Percentiles rank a stretch among this genome's conserved stretches.
phyloP scores from a whole-genome alignment of 2,113 vertebrate genomes.

The Laticauda colubrina region DNA sequence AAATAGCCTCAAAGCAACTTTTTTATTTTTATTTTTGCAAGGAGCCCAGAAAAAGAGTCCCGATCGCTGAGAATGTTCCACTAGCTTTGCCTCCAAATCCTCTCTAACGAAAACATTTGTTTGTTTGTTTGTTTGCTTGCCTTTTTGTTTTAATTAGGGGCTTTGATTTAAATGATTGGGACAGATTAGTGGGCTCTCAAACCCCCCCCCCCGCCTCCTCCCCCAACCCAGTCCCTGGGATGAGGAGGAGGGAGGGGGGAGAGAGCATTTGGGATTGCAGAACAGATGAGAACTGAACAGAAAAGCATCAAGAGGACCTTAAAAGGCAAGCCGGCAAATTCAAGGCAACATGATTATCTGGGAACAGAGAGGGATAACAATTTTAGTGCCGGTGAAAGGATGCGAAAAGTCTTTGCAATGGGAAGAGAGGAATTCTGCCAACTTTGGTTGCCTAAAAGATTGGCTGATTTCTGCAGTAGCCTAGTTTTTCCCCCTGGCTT shows the following conservation, averaged over 20 bases:
- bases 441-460: conserved; percentile 14
- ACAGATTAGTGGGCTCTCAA: neutral
- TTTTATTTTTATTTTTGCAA: conserved; percentile 1
- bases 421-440: neutral
- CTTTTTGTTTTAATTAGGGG: conserved; percentile 16
- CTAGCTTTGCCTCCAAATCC: neutral
- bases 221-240: too few relatives aligned
- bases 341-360: conserved; percentile 22
- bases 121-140: neutral
- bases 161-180: conserved; percentile 32
- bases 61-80: conserved; percentile 14
- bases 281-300: neutral
- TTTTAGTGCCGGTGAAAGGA: conserved; percentile 5
- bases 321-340: conserved; percentile 30
- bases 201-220: rapidly evolving
- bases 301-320: conserved; percentile 21
- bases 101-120: conserved; percentile 14
- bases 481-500: too few relatives aligned
- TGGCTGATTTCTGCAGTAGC: neutral
- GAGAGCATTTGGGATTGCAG: conserved; percentile 20
- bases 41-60: conserved; percentile 13
- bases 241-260: neutral
- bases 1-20: conserved; percentile 22
- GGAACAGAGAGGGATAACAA: neutral
- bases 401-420: conserved; percentile 1